Conservation (phyloP, 2,113 vertebrate genomes). For the Azemiops feae region DNA sequence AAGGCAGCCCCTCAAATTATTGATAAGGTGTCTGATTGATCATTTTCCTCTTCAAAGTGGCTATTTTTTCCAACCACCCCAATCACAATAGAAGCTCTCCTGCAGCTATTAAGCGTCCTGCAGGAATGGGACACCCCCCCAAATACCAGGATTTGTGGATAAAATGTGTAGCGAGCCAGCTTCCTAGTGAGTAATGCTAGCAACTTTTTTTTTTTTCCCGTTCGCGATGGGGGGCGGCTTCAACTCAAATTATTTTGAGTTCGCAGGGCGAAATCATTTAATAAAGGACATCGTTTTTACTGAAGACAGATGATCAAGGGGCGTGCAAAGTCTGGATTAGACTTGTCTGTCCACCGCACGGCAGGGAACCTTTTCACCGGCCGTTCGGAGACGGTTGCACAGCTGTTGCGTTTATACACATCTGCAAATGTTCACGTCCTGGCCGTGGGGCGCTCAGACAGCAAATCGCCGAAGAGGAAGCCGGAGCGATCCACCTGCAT, state of each 20-base stretch:
- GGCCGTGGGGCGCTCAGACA: no score
- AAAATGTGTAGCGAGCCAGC: neutral
- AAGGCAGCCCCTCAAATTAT: neutral
- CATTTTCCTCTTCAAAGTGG: neutral
- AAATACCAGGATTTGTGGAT: no score
- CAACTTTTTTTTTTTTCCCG: no score
- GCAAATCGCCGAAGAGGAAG: no score
- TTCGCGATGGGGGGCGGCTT: neutral
- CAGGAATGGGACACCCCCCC: neutral
- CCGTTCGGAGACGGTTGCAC: no score
- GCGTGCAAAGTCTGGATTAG: no score
- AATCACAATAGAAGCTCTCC: neutral
- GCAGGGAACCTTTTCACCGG: no score
- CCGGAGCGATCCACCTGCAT: no score
- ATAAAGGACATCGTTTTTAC: slow-evolving; percentile 21
- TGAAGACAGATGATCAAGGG: slow-evolving; percentile 17
- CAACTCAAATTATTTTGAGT: slow-evolving; percentile 29
- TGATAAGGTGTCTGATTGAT: neutral
- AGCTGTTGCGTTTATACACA: no score
- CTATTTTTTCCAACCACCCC: neutral
- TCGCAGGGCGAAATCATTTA: slow-evolving; percentile 16
- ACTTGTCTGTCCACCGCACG: no score
- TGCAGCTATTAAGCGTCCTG: neutral
- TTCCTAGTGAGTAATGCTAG: neutral
- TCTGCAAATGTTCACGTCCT: no score